Evolutionary conservation across 2,888 invertebrate genomes (phyloP), one percentile per base, ranked within the genome.

Genomic region (Tanaodytes sp.): DNA sequence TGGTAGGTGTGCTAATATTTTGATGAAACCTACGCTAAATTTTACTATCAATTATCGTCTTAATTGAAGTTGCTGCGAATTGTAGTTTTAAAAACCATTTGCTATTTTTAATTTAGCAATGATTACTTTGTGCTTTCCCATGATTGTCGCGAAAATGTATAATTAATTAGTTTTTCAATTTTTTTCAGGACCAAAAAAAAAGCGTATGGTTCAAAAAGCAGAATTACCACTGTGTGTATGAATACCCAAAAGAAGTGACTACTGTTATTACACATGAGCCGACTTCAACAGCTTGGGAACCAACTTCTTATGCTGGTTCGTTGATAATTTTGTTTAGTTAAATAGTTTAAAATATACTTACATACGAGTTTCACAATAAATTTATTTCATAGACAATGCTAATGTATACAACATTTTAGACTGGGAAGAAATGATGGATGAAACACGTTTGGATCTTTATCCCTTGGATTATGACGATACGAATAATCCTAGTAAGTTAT

Each of bases 201-300:
- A 89, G 89, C 75, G 93, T 94, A 43, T 92, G 91, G 86, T 94
- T 93, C 87, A 93, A 93, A 80, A 91, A 92, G 52, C 93, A 93
- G 85, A 91, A 92, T 82, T 93, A 93, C 85, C 93, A 93, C 85
- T 92, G 92, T 80, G 92, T 93, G 67, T 94, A 93, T 84, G 93
- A 93, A 85, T 93, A 94, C 86, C 93, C 93, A 46, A 90, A 91
- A 76, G 93, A 93, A 85, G 89, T 84, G 19, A 76, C 83, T 55
- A 80, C 84, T 61, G 77, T 80, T 64, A 79, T 75, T 63, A 79
- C 67, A 20, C 79, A 80, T 65, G 76, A 77, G 49, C 77, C 78
- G 57, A 67, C 79, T 9, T 75, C 79, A 11, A 73, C 77, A 8
- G 73, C 73, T 48, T 82, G 80, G 79, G 77, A 80, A 46, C 79